A percentile compares a stretch with the other conserved stretches of the same genome.
phyloP scores from a whole-genome alignment of 2,113 vertebrate genomes.

The Malurus cyaneus region DNA sequence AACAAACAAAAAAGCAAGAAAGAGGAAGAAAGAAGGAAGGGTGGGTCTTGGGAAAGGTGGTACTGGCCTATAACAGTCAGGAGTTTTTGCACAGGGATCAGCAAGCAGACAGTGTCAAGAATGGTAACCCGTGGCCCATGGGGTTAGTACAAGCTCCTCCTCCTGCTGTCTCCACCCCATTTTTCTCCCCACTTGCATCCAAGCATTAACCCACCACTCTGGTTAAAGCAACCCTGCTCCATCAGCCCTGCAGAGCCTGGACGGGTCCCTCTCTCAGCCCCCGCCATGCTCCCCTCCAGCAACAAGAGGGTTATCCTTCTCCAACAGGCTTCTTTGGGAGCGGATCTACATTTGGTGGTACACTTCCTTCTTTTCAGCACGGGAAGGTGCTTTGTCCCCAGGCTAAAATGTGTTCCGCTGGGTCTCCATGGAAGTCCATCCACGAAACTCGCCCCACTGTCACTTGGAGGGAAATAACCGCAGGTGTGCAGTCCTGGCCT shows the following conservation, averaged over 20 bases:
- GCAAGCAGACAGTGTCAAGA: background rate
- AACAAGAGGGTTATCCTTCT: accelerated
- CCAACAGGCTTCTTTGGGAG: background rate
- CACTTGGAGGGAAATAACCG: background rate
- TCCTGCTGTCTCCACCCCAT: background rate
- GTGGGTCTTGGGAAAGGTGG: slow-evolving; percentile 35
- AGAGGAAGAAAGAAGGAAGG: background rate
- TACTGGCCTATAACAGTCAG: slow-evolving; percentile 58
- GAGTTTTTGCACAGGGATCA: background rate
- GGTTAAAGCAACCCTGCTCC: background rate
- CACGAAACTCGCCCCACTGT: accelerated
- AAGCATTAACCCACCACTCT: background rate
- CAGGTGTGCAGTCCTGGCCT: background rate
- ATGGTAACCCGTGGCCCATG: background rate
- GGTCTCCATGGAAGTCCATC: background rate
- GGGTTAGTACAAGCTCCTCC: background rate
- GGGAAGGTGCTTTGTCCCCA: background rate
- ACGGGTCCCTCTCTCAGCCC: background rate
- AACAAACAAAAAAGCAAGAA: slow-evolving; percentile 10
- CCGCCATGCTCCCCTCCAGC: background rate
- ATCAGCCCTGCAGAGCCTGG: background rate
- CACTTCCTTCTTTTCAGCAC: background rate
- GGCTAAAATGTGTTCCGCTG: background rate
- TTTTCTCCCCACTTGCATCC: background rate
- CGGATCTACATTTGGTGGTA: background rate